phyloP scores from a whole-genome alignment of 2,888 invertebrate species.

The Axea sp. region DNA sequence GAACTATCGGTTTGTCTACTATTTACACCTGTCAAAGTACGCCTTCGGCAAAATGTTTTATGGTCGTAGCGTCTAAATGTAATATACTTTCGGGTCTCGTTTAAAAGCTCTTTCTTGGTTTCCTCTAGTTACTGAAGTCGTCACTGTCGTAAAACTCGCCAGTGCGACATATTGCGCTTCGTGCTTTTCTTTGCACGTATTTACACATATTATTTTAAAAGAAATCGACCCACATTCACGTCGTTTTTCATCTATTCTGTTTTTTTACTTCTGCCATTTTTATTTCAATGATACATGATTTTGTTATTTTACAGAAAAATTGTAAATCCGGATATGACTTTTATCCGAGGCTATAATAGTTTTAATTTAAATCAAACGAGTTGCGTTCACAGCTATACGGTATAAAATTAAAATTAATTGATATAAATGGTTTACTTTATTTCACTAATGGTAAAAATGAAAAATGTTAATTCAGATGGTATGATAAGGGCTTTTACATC shows the following conservation, averaged over 20 bases:
- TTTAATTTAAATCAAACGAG: no score
- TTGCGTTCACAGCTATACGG: no score
- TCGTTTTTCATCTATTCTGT: neutral
- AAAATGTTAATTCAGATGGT: no score
- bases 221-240: neutral
- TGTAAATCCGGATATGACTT: no score
- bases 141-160: constrained; percentile 19
- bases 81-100: constrained; percentile 31
- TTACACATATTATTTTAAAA: constrained; percentile 6
- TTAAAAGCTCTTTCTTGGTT: constrained; percentile 35
- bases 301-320: no score
- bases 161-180: constrained; percentile 9
- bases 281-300: no score
- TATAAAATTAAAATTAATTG: no score
- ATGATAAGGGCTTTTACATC: no score
- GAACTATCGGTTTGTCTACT: constrained; percentile 12
- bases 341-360: no score
- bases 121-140: constrained; percentile 6
- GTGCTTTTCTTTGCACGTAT: constrained; percentile 7
- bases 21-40: constrained; percentile 27
- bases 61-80: constrained; percentile 16
- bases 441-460: no score
- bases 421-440: no score
- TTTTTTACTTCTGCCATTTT: neutral
- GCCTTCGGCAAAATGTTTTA: constrained; percentile 31